phyloP scores from a whole-genome alignment of 2,888 invertebrate genomes.

The Tetranychus piercei region DNA sequence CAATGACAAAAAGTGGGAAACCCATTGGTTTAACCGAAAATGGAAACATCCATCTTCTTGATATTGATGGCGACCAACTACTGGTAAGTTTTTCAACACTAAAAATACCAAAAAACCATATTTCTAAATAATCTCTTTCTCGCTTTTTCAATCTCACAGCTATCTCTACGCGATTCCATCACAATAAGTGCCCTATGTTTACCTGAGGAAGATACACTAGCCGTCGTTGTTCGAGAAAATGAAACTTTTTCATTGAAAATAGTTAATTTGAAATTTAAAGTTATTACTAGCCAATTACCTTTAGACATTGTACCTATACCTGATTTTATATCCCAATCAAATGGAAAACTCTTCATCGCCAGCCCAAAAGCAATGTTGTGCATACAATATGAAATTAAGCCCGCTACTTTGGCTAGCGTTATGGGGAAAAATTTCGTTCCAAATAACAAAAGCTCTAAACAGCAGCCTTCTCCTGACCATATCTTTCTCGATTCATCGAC shows the following conservation, averaged over 20 bases:
- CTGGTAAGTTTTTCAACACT: neutral
- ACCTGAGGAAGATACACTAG: neutral
- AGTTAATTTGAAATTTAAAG: neutral
- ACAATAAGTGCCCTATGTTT: neutral
- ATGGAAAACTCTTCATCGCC: neutral
- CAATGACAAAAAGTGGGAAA: neutral
- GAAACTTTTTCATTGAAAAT: neutral
- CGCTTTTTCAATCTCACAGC: neutral
- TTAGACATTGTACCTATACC: neutral
- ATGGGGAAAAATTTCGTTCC: neutral
- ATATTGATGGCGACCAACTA: neutral
- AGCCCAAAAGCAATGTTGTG: neutral
- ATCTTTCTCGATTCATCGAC: neutral
- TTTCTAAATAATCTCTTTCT: neutral
- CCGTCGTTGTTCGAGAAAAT: neutral
- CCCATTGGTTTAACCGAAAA: neutral
- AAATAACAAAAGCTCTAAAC: neutral
- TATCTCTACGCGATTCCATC: neutral
- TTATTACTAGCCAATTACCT: neutral
- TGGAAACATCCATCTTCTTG: neutral
- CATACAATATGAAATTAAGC: neutral
- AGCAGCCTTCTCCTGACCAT: neutral
- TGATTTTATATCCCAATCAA: neutral
- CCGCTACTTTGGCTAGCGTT: neutral
- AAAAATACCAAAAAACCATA: neutral